Evolutionary conservation across 35 echinoderm and acorn worm species (phyloP).

Genomic region (Patiria miniata): DNA sequence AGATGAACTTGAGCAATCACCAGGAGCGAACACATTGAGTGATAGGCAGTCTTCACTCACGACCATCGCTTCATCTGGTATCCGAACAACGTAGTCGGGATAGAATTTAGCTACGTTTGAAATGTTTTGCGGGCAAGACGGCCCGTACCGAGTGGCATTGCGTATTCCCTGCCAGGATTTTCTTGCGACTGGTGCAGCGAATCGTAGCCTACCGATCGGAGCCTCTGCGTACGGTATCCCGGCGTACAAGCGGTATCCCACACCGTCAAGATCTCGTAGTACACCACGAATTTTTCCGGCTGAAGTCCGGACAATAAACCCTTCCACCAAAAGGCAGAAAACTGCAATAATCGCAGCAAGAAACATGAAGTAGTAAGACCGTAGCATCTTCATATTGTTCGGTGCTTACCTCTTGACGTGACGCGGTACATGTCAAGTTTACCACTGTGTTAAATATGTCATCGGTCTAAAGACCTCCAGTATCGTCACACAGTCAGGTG

Average conservation of each 20-base stretch:
- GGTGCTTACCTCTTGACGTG: no score
- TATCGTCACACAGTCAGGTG: no score
- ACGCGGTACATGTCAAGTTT: no score
- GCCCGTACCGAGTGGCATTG: constrained; percentile 33
- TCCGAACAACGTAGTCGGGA: background rate
- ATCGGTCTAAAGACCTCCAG: no score
- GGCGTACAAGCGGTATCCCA: background rate
- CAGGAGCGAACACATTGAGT: constrained; percentile 10
- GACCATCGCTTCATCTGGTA: constrained; percentile 7
- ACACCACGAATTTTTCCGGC: background rate
- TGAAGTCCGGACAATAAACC: background rate
- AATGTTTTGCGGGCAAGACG: constrained; percentile 50
- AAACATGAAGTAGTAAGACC: no score
- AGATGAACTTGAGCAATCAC: background rate
- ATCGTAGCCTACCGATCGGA: constrained; percentile 52
- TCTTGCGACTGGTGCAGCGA: constrained; percentile 36
- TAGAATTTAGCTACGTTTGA: background rate
- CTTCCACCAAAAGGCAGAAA: no score
- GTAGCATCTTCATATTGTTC: no score
- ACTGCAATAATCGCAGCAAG: no score
- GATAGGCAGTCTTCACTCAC: constrained; percentile 23
- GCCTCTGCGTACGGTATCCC: constrained; percentile 81
- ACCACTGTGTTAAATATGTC: no score
- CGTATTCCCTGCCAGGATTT: constrained; percentile 32
- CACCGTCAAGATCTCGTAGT: background rate